phyloP scores from a whole-genome alignment of 2,888 invertebrate genomes.

The Diachrysia chrysitis region DNA sequence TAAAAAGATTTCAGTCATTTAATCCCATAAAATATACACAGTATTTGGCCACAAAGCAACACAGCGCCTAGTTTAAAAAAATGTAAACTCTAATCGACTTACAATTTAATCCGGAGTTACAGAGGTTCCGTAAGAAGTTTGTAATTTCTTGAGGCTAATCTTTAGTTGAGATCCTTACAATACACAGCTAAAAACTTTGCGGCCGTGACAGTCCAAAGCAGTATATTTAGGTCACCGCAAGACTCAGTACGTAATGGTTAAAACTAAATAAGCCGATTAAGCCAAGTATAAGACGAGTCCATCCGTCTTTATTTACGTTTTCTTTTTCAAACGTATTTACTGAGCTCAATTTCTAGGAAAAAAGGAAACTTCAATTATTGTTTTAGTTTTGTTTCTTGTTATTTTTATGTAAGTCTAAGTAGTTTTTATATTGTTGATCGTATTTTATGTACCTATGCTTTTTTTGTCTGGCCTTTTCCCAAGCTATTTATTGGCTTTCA shows the following conservation, averaged over 20 bases:
- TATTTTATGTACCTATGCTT: too few relatives aligned
- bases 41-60: too few relatives aligned
- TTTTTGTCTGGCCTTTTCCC: too few relatives aligned
- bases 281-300: constrained; percentile 7
- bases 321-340: constrained; percentile 10
- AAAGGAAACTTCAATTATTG: neutral
- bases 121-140: neutral
- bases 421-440: too few relatives aligned
- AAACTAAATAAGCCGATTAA: constrained; percentile 27
- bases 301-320: constrained; percentile 11
- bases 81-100: too few relatives aligned
- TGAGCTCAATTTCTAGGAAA: neutral
- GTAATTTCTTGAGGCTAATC: neutral
- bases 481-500: too few relatives aligned
- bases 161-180: neutral
- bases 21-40: too few relatives aligned
- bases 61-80: too few relatives aligned
- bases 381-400: neutral
- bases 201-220: neutral
- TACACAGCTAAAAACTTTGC: constrained; percentile 9
- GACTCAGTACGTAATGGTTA: constrained; percentile 19
- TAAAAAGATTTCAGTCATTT: too few relatives aligned
- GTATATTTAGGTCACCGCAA: constrained; percentile 16
- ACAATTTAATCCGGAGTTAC: neutral
- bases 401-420: neutral